phyloP scores from a whole-genome alignment of 2,888 invertebrate species.

The Watsonalla cultraria region DNA sequence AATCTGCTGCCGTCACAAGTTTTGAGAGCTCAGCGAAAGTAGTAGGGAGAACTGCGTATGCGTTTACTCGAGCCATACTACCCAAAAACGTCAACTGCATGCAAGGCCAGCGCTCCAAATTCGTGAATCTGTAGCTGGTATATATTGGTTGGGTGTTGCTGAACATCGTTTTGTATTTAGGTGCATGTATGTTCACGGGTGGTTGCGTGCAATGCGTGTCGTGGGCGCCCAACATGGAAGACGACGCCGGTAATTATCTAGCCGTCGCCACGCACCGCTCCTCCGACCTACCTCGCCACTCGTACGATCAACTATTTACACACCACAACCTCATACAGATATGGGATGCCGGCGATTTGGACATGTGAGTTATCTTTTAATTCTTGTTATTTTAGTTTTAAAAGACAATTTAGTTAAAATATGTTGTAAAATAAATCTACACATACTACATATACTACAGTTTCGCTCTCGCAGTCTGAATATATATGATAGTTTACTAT shows the following conservation, averaged over 20 bases:
- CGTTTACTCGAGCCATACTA: too few species aligned
- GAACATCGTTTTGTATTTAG: conserved; percentile 10
- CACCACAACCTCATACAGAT: conserved; percentile 82
- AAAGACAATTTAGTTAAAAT: too few species aligned
- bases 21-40: too few species aligned
- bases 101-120: too few species aligned
- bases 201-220: conserved; percentile 75
- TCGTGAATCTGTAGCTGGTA: too few species aligned
- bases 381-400: neutral
- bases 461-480: too few species aligned
- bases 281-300: conserved; percentile 69
- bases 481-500: too few species aligned
- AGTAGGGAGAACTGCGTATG: too few species aligned
- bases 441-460: too few species aligned
- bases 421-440: too few species aligned
- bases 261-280: conserved; percentile 77
- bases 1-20: too few species aligned
- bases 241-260: conserved; percentile 64
- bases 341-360: conserved; percentile 80
- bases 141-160: neutral
- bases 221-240: conserved; percentile 9
- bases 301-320: conserved; percentile 42
- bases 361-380: conserved; percentile 36
- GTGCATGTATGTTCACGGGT: conserved; percentile 64
- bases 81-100: too few species aligned